phyloP scores from a whole-genome alignment of 2,113 vertebrate genomes.

The Mesocricetus auratus region DNA sequence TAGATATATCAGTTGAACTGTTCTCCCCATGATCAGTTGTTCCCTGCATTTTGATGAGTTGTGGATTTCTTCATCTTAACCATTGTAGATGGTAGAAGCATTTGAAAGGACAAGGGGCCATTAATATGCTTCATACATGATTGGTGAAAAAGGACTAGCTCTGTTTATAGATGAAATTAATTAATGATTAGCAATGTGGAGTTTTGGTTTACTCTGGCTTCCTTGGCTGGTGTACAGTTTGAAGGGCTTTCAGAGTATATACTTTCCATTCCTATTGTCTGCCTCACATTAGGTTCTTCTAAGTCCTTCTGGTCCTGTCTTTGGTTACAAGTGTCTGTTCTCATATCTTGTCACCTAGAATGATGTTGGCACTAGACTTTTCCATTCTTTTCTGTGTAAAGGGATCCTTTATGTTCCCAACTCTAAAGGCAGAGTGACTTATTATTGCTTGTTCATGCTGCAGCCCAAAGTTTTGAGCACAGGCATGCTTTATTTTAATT shows the following conservation, averaged over 20 bases:
- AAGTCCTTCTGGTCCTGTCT: constrained; percentile 3
- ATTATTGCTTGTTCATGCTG: not conserved
- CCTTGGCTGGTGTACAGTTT: not conserved
- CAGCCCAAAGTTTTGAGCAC: not conserved
- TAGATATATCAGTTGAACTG: not conserved
- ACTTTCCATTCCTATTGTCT: not conserved
- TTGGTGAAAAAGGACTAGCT: not conserved
- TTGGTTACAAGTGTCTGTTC: not conserved
- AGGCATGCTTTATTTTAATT: constrained; percentile 24
- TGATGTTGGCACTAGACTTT: not conserved
- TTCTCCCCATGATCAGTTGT: not conserved
- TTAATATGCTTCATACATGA: not conserved
- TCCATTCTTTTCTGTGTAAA: not conserved
- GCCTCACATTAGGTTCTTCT: not conserved
- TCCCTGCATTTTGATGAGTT: not conserved
- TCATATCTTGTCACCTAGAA: not conserved
- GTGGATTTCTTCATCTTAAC: not conserved
- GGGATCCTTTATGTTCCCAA: not conserved
- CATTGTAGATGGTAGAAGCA: not conserved
- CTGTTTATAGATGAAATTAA: constrained; percentile 3
- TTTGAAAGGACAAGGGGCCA: not conserved
- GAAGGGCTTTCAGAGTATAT: not conserved
- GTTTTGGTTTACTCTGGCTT: not conserved
- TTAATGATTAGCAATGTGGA: not conserved
- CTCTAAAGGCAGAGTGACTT: not conserved